These are phyloP conservation scores for Ariolimax columbianus DNA, from an alignment of 2,888 invertebrate species.

Conservation along the genomic window DNA sequence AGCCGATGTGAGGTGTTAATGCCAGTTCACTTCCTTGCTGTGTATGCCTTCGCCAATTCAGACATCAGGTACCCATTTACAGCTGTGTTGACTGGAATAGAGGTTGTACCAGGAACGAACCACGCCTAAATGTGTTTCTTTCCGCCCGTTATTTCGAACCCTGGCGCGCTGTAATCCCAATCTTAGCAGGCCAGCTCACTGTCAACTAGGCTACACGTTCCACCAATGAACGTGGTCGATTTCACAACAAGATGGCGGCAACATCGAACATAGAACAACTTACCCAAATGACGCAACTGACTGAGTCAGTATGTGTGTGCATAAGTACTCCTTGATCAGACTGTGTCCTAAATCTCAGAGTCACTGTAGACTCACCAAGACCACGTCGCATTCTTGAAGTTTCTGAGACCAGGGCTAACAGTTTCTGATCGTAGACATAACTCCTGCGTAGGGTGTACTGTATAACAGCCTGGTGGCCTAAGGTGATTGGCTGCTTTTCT, in stretches of 20 bases:
- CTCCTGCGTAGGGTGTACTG: conserved; percentile 88
- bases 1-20: too few species aligned
- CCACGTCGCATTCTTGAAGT: conserved; percentile 48
- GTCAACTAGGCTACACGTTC: too few species aligned
- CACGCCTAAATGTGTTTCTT: too few species aligned
- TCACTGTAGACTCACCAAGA: conserved; percentile 81
- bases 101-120: too few species aligned
- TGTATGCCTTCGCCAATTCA: too few species aligned
- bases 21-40: too few species aligned
- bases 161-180: too few species aligned
- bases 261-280: conserved; percentile 44
- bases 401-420: conserved; percentile 74
- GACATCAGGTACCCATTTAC: too few species aligned
- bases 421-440: conserved; percentile 89
- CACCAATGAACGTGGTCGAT: too few species aligned
- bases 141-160: too few species aligned
- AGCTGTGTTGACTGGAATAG: too few species aligned
- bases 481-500: conserved; percentile 88
- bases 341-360: conserved; percentile 89
- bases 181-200: too few species aligned
- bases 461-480: conserved; percentile 88
- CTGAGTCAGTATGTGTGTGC: conserved; percentile 91
- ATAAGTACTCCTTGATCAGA: conserved; percentile 88
- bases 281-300: conserved; percentile 83
- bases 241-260: background rate